Conservation (phyloP, 1,140 invertebrate species). For the Hermetia illucens region DNA sequence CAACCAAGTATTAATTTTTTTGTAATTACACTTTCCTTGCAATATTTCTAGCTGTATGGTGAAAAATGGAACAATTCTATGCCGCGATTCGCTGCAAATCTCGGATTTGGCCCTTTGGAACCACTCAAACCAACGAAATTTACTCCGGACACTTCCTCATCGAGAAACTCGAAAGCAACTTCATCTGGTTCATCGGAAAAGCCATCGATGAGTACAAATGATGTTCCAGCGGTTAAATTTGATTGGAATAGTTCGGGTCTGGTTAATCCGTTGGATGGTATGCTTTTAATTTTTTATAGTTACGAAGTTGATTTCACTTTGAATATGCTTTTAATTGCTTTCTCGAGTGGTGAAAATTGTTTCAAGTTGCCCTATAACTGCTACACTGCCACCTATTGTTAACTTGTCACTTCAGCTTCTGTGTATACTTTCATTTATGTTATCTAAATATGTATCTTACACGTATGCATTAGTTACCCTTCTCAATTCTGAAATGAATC, state of each 20-base stretch:
- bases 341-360: too few relatives aligned
- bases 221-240: slow-evolving; percentile 46
- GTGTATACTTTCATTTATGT: background rate
- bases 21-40: background rate
- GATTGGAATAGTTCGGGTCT: slow-evolving; percentile 43
- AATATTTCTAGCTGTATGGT: slow-evolving; percentile 50
- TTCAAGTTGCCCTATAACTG: too few relatives aligned
- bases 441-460: too few relatives aligned
- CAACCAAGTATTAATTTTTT: background rate
- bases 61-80: slow-evolving; percentile 60
- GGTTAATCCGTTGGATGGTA: slow-evolving; percentile 49
- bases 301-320: slow-evolving; percentile 1
- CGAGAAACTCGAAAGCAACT: slow-evolving; percentile 14
- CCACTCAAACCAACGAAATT: slow-evolving; percentile 44
- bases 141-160: too few relatives aligned
- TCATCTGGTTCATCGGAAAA: slow-evolving; percentile 21
- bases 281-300: slow-evolving; percentile 28
- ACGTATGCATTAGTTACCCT: too few relatives aligned
- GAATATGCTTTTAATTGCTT: slow-evolving; percentile 4
- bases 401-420: background rate
- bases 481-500: too few relatives aligned
- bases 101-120: slow-evolving; percentile 56
- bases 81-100: slow-evolving; percentile 64
- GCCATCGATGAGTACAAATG: slow-evolving; percentile 9
- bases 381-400: background rate